Evolutionary conservation across 2,888 invertebrate genomes (phyloP), one percentile per base, ranked within the genome.

Genomic region (Eugnorisma glareosa): DNA sequence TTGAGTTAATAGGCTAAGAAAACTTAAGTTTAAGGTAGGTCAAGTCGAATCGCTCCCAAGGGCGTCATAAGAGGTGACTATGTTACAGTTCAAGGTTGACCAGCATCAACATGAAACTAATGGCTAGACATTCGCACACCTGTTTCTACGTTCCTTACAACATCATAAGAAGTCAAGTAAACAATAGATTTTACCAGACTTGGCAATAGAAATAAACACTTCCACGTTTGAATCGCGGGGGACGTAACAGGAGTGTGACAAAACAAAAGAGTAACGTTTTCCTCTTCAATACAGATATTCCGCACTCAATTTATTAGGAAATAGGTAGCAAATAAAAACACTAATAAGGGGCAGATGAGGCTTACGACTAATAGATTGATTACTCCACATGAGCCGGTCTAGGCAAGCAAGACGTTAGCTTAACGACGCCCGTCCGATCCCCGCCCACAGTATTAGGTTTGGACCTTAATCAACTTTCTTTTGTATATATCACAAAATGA

Each of bases 361-460:
- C 87, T 88, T 79, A 85, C 75, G 77, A 72, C 86, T 89, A 86
- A 87, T 89, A 88, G 90, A 92, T 91, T 91, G 87, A 91, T 91
- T 85, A 88, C 82, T 82, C 81, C 84, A 84, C 84, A 85, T 80
- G 77, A 84, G 77, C 77, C 77, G 74, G 82, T 81, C 86, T 83
- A 89, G 84, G 84, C 83, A 83, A 82, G 86, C 84, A 82, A 87
- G 85, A 75, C 79, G 85, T 85, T 81, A 82, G 83, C 88, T 89
- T 86, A 86, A 87, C 88, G 89, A 87, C 81, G 81, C 70, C 78
- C 57, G 81, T 61, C 77, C 76, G 74, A 82, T 80, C 73, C 71
- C 82, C 77, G 68, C 80, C 81, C 74, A 68, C 76, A 48, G 78
- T 81, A 84, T 84, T 81, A 86, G 71, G 80, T 80, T 75, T 74